Conservation (phyloP, 2,888 invertebrate genomes). For the Halictus ligatus region DNA sequence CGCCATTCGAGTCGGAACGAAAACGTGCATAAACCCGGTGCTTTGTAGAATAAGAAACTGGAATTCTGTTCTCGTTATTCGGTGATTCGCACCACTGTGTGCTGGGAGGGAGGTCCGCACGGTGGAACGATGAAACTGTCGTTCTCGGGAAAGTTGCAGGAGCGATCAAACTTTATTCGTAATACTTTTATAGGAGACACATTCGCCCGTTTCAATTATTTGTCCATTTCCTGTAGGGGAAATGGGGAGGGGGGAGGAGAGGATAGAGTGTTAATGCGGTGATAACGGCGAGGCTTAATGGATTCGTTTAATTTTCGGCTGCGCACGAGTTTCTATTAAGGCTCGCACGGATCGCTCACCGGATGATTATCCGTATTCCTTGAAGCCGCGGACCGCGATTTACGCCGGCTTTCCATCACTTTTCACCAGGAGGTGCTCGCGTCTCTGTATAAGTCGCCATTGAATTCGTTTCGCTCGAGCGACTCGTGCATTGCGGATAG, state of each 20-base stretch:
- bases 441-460: constrained; percentile 56
- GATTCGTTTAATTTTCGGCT: constrained; percentile 4
- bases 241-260: too few relatives aligned
- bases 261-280: not conserved
- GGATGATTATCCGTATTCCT: constrained; percentile 56
- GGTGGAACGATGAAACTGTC: constrained; percentile 69
- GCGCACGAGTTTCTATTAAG: constrained; percentile 15
- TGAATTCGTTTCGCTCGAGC: constrained; percentile 65
- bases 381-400: constrained; percentile 37
- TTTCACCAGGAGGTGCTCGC: constrained; percentile 49
- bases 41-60: not conserved
- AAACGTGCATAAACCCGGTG: not conserved
- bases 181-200: constrained; percentile 28
- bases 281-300: constrained; percentile 9
- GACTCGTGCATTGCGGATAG: constrained; percentile 59
- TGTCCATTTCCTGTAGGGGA: not conserved
- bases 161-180: constrained; percentile 77
- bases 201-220: not conserved
- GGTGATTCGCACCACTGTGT: not conserved
- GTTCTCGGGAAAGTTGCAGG: constrained; percentile 76
- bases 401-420: constrained; percentile 53
- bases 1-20: not conserved
- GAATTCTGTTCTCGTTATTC: not conserved
- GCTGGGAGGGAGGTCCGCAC: not conserved
- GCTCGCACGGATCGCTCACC: constrained; percentile 34